Evolutionary conservation across 2,797 vertebrate species (phyloP).

Genomic region (Pseudomugil gertrudae): DNA sequence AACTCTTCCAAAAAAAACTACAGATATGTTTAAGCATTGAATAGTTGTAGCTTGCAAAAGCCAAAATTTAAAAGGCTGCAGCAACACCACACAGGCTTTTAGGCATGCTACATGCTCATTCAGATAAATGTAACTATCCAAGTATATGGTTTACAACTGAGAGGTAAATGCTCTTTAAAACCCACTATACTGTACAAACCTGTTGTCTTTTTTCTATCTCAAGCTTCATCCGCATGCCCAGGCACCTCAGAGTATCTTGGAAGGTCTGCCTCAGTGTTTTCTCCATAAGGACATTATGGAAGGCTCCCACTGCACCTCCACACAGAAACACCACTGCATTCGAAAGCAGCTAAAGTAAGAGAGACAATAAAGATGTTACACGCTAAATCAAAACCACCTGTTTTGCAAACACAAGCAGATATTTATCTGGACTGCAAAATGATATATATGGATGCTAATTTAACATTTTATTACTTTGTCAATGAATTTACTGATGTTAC

Average conservation of each 20-base stretch:
- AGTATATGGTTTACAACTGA: no score
- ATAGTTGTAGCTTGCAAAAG: background rate
- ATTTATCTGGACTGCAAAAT: background rate
- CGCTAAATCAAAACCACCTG: conserved; percentile 15
- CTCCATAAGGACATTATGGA: conserved; percentile 95
- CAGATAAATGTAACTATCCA: background rate
- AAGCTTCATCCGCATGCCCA: conserved; percentile 92
- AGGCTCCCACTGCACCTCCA: conserved; percentile 90
- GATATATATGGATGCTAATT: background rate
- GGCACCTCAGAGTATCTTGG: conserved; percentile 90
- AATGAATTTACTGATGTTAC: no score
- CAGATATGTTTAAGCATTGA: background rate
- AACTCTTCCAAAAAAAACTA: background rate
- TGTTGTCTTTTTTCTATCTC: conserved; percentile 97
- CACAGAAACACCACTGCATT: conserved; percentile 91
- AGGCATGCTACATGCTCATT: no score
- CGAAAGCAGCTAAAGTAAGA: conserved; percentile 86
- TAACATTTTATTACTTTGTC: no score
- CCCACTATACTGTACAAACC: conserved; percentile 73
- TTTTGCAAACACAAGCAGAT: background rate
- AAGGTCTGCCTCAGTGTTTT: conserved; percentile 92
- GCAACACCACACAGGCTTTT: background rate
- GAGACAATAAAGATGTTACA: conserved; percentile 27
- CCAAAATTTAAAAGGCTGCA: conserved; percentile 12
- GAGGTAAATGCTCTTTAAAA: background rate